phyloP scores from a whole-genome alignment of 2,888 invertebrate species.

The Parasteatoda lunata region DNA sequence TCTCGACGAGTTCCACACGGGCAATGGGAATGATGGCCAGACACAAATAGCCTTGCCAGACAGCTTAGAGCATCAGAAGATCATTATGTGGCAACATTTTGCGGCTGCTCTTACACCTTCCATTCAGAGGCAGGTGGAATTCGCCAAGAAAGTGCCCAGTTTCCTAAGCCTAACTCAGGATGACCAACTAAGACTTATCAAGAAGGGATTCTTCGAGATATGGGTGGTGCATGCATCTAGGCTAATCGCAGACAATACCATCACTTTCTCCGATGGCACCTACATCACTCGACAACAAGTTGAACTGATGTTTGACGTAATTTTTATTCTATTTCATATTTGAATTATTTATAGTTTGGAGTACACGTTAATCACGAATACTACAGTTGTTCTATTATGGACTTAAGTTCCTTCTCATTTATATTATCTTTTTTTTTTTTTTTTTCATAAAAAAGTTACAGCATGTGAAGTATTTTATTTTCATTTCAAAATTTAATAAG shows the following conservation, averaged over 20 bases:
- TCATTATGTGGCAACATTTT: slow-evolving; percentile 91
- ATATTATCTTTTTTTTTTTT: too few relatives aligned
- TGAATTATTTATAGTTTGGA: too few relatives aligned
- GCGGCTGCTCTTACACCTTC: slow-evolving; percentile 90
- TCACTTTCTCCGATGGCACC: slow-evolving; percentile 93
- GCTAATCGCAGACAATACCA: slow-evolving; percentile 81
- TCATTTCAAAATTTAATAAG: too few relatives aligned
- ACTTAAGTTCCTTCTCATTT: too few relatives aligned
- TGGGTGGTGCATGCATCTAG: slow-evolving; percentile 92
- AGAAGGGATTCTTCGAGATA: slow-evolving; percentile 96
- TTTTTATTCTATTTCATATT: too few relatives aligned
- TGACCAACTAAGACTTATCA: slow-evolving; percentile 96
- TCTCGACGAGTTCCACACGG: slow-evolving; percentile 25
- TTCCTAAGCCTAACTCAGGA: slow-evolving; percentile 93
- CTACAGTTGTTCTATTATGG: too few relatives aligned
- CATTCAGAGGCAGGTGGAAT: slow-evolving; percentile 95
- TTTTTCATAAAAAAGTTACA: too few relatives aligned
- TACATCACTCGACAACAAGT: slow-evolving; percentile 88
- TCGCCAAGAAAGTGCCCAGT: slow-evolving; percentile 93
- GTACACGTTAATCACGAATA: too few relatives aligned
- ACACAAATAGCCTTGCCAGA: slow-evolving; percentile 61
- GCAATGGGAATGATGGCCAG: background rate
- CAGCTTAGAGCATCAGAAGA: slow-evolving; percentile 81
- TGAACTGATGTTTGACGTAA: slow-evolving; percentile 90
- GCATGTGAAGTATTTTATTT: too few relatives aligned